phyloP scores from a whole-genome alignment of 2,797 vertebrate genomes.

The Sebastes glaucus region DNA sequence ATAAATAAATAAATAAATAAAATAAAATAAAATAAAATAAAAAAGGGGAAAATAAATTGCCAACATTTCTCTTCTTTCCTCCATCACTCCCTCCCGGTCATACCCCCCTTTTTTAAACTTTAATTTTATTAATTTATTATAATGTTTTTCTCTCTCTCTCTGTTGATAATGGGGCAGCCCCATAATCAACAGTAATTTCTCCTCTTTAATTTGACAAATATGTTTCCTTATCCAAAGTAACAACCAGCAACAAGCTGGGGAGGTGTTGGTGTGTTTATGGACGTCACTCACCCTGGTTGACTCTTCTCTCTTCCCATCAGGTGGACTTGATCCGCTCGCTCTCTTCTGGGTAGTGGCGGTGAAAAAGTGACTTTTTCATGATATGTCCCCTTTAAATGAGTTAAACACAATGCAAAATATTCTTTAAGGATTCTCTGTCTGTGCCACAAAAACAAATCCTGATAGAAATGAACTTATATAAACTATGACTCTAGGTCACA shows the following conservation, averaged over 20 bases:
- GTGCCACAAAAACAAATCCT: not conserved
- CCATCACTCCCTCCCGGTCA: no score
- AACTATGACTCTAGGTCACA: not conserved
- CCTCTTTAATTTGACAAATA: not conserved
- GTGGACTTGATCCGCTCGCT: not conserved
- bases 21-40: not conserved
- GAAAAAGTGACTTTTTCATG: not conserved
- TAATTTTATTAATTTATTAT: no score
- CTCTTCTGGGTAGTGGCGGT: not conserved
- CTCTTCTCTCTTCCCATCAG: not conserved
- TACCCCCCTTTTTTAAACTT: no score
- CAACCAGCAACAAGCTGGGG: not conserved
- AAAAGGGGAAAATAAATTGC: not conserved
- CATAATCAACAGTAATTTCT: rapidly evolving
- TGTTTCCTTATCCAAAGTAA: not conserved
- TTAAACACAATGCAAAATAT: no score
- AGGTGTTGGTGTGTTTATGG: not conserved
- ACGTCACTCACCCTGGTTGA: not conserved
- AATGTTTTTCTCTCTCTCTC: no score
- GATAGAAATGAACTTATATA: not conserved
- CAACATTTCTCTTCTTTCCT: no score
- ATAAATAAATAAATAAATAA: no score
- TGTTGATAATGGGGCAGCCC: no score
- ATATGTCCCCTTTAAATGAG: not conserved
- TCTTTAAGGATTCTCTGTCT: not conserved